Base-by-base conservation (phyloP, 2,113 vertebrate genomes). In the Myotis brandtii region DNA sequence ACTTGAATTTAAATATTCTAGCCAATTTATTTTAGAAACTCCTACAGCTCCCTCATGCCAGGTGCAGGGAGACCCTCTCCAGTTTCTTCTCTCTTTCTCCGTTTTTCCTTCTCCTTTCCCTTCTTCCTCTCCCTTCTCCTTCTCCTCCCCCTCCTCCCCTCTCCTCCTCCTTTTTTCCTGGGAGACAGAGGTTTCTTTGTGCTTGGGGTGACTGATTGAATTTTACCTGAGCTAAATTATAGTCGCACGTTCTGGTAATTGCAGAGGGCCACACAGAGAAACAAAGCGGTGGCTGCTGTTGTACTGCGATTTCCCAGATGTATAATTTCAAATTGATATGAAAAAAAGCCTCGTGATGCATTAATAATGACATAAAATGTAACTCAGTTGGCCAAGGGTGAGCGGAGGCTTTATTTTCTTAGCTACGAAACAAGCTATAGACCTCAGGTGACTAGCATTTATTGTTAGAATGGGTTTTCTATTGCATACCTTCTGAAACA, bases 301-400 rank as follows among this genome's bases (percentile, higher is more conserved):
- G 98, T 98, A 94, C 97, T 97, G 98, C 98, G 98, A 99, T 99
- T 99, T 99, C 98, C 98, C 98, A 98, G 98, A 98, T 98, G 98
- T 99, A 98, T 98, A 98, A 99, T 99, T 99, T 99, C 98, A 99
- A 99, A 99, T 98, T 99, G 99, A 98, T 99, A 98, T 98, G 98
- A 98, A 98, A 98, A 98, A 98, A 98, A 79, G 77, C 95, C 96
- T 98, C 96, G 98, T 98, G 98, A 98, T 98, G 96, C 98, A 98
- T 99, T 98, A 99, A 98, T 99, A 99, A 99, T 98, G 98, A 97
- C 97, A 96, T 96, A 98, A 98, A 98, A 98, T 97, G 98, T 97
- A 98, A 98, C 97, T 98, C 92, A 2, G 95, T 97, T 97, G 98
- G 98, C 98, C 96, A 93, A 97, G 97, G 86, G 97, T 98, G 98